Base-by-base conservation (phyloP, 2,888 invertebrate species). In the Cephus runcator region DNA sequence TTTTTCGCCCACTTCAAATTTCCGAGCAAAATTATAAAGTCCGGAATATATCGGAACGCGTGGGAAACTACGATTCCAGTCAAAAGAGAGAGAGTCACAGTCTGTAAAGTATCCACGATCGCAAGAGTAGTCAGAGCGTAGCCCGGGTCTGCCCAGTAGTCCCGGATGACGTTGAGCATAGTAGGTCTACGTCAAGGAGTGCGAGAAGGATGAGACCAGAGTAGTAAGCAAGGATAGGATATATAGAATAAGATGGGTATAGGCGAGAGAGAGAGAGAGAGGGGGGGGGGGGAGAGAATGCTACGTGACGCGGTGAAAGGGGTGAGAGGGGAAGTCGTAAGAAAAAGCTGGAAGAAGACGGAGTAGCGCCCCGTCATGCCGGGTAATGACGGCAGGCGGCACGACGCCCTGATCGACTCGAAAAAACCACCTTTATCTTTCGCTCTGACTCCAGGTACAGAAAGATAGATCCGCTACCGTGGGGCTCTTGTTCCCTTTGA, bases 331-430 rank as follows among this genome's bases (percentile, higher is more conserved):
- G 82, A 83, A 83, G 81, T 23, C 56, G 56, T 6, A 75, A 75
- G 15, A 75, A 33, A 75, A 83, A 83, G 82, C 78, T 79, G 69
- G 75, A 82, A 79, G 82, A 82, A 83, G 31, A 74, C 83, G 87
- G 87, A 89, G 71, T 71, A 78, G 85, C 88, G 90, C 90, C 87
- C 84, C 87, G 90, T 90, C 90, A 90, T 90, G 90, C 87, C 86
- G 86, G 85, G 87, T 90, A 90, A 90, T 90, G 90, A 90, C 87
- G 89, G 86, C 86, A 83, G 86, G 84, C 86, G 84, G 84, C 86
- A 85, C 87, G 87, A 86, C 87, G 87, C 87, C 86, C 84, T 83
- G 83, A 81, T 77, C 73, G 76, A 80, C 56, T 80, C 40, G 73
- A 77, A 78, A 81, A 82, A 82, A 85, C 84, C 80, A 81, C 78